Evolutionary conservation across 2,113 vertebrate species (phyloP), one percentile per base, ranked within the genome.

Genomic region (Oncorhynchus clarkii): DNA sequence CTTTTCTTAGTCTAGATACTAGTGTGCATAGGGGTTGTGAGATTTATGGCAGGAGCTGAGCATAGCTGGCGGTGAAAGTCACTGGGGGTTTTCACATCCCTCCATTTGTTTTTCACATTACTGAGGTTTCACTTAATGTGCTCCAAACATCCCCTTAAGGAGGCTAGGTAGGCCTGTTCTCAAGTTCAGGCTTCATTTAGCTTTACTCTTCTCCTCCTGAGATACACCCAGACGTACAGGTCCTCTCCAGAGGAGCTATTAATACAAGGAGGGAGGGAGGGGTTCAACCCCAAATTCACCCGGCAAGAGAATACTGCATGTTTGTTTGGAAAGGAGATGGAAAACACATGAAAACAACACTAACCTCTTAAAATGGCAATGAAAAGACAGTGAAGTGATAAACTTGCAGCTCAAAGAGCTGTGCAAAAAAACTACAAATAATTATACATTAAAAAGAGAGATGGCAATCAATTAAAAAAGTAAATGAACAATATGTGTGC

Each of bases 31-130:
- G 80, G 81, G 89, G 91, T 91, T 84, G 78, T 67, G 86, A 93
- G 92, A 93, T 93, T 93, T 92, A 94, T 94, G 89, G 90, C 85
- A 59, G 62, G 70, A 71, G 80, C 88, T 86, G 87, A 86, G 76
- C 75, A 67, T 88, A 76, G 89, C 90, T 88, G 85, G 81, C 75
- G 78, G 86, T 82, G 79, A 67, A 75, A 86, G 87, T 89, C 92
- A 92, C 91, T 73, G n/a, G 91, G 92, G 93, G 80, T 82, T 91
- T 91, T 84, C 83, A 78, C 90, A 87, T 88, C 82, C 89, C 85
- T 87, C 88, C 88, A 90, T 93, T 93, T 93, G 91, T 92, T 94
- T 94, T 94, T 88, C 90, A 90, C 92, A 90, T 93, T 91, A 92
- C 92, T 88, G 89, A 91, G 90, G 92, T 91, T 92, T 90, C 88